These are phyloP conservation scores for Iguana delicatissima DNA, from an alignment of 2,797 vertebrate species.

Conservation along the genomic window DNA sequence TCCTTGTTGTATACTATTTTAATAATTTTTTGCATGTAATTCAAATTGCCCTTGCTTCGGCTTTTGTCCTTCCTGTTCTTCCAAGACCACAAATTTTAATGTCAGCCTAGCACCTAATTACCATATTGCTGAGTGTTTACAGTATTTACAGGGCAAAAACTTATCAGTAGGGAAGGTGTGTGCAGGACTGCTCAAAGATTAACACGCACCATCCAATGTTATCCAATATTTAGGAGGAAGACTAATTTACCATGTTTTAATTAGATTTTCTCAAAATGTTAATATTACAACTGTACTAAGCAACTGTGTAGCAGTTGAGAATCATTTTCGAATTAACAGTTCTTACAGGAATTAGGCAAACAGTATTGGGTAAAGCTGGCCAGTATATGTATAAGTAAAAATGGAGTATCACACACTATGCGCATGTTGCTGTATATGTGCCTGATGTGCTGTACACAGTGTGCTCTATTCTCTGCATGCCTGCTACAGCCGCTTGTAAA, in stretches of 20 bases:
- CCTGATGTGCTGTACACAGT: not conserved
- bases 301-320: not conserved
- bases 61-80: not conserved
- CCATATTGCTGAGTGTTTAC: not conserved
- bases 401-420: not conserved
- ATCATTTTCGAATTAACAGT: not conserved
- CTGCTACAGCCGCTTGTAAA: conserved; percentile 10
- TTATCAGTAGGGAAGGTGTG: not conserved
- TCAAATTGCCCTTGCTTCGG: not conserved
- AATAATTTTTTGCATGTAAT: not conserved
- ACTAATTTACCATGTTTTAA: not conserved
- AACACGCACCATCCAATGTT: not conserved
- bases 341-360: not conserved
- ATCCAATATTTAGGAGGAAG: not conserved
- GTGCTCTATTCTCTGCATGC: not conserved
- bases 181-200: not conserved
- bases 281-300: not conserved
- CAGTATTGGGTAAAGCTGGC: not conserved
- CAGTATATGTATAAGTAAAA: not conserved
- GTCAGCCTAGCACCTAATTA: not conserved
- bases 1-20: not conserved
- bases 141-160: not conserved
- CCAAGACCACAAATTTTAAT: not conserved
- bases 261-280: not conserved
- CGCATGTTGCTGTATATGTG: not conserved